These are phyloP conservation scores for Stegodyphus dumicola DNA, from an alignment of 1,140 invertebrate species.

Conservation along the genomic window DNA sequence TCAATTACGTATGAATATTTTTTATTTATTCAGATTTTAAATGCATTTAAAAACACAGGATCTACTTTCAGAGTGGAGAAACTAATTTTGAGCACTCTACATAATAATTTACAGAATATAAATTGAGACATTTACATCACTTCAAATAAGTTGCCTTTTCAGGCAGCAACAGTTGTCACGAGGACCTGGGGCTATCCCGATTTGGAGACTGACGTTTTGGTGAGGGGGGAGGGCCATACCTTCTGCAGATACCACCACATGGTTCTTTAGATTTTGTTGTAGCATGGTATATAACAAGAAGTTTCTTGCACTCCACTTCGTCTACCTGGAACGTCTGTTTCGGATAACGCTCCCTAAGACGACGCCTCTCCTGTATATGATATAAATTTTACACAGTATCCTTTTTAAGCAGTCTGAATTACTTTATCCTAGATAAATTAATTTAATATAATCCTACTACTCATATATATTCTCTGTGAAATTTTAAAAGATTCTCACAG, in stretches of 20 bases:
- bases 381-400: too few species aligned
- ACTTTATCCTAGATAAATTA: too few species aligned
- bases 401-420: too few species aligned
- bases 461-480: too few species aligned
- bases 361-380: slow-evolving; percentile 38
- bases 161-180: slow-evolving; percentile 47
- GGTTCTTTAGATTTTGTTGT: slow-evolving; percentile 39
- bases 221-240: slow-evolving; percentile 48
- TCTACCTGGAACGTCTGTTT: slow-evolving; percentile 41
- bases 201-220: slow-evolving; percentile 38
- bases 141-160: not conserved
- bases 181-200: slow-evolving; percentile 38
- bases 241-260: slow-evolving; percentile 34
- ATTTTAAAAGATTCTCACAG: too few species aligned
- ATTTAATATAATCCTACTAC: too few species aligned
- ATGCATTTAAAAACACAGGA: not conserved
- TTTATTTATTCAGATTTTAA: too few species aligned
- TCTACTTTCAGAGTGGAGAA: slow-evolving; percentile 5
- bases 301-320: slow-evolving; percentile 49
- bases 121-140: not conserved
- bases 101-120: not conserved
- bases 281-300: slow-evolving; percentile 56
- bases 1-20: too few species aligned
- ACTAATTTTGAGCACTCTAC: slow-evolving; percentile 4
- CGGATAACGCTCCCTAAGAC: slow-evolving; percentile 46